Evolutionary conservation across 2,797 vertebrate species (phyloP), one percentile per base, ranked within the genome.

Genomic region (Lacerta bilineata): DNA sequence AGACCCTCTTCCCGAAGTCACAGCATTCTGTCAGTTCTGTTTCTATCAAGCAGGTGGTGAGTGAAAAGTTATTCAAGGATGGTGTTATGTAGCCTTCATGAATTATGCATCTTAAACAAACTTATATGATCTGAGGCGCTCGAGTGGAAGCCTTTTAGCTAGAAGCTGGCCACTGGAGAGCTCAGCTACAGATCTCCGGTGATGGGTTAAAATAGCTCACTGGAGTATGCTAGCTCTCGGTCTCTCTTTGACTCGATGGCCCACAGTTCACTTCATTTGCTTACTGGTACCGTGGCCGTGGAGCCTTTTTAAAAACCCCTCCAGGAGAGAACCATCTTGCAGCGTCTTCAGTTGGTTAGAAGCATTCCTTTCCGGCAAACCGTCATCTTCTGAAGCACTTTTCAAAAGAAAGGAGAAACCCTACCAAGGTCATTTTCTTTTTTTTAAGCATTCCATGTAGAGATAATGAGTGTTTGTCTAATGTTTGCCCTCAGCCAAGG

Each of bases 61-160:
- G 93, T 94, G 94, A 95, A 94, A 95, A 97, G 95, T 94, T 96
- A 95, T 95, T 96, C 94, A 95, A 93, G 96, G 93, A 92, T 96
- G 93, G 94, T 97, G 96, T 96, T 96, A 94, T 96, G 94, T 96
- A 96, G 95, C 94, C 96, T 97, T 97, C 97, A 97, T 98, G 95
- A 98, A 98, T 98, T 97, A 98, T 98, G 95, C 96, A 98, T 96
- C 96, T 97, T 97, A 96, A 98, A 97, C 96, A 98, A 98, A 97
- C 96, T 96, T 96, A 97, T 96, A 97, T 94, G 95, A 96, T 93
- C 93, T 90, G 90, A 94, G 93, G 96, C 96, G 95, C 93, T 96
- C 55, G 41, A 95, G 96, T 95, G 94, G 95, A 97, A 97, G 96
- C 95, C 95, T 97, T 97, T 97, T 96, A 96, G 94, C 96, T 94